These are phyloP conservation scores for Brachyistius frenatus DNA, from an alignment of 2,113 vertebrate species.

Conservation along the genomic window DNA sequence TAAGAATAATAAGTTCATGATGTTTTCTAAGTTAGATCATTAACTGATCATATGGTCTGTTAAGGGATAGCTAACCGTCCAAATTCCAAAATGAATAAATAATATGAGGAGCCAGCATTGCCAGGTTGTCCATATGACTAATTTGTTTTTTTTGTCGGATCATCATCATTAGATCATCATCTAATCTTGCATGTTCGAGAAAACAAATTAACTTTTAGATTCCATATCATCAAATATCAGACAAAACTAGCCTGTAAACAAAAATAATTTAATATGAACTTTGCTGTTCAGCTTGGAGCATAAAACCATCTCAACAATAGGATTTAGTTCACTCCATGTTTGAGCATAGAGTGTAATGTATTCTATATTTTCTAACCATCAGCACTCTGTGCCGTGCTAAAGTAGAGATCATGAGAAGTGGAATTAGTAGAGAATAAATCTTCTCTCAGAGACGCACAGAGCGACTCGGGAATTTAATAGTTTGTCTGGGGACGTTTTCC, in stretches of 20 bases:
- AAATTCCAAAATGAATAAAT: no score
- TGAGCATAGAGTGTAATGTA: slow-evolving; percentile 20
- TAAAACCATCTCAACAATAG: background rate
- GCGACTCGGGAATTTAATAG: slow-evolving; percentile 16
- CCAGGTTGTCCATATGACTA: background rate
- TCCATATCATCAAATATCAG: no score
- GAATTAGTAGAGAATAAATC: slow-evolving; percentile 35
- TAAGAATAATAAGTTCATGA: no score
- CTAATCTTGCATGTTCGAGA: no score
- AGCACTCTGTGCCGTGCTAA: slow-evolving; percentile 50
- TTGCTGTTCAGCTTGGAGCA: slow-evolving; percentile 5
- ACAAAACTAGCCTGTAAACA: no score
- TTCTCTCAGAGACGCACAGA: slow-evolving; percentile 33
- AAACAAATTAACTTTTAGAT: no score
- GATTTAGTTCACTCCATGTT: slow-evolving; percentile 4
- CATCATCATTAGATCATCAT: no score
- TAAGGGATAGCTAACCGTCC: no score
- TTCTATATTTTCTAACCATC: slow-evolving; percentile 36
- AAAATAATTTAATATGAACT: background rate
- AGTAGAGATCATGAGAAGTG: slow-evolving; percentile 57
- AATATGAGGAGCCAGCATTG: background rate
- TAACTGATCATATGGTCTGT: no score
- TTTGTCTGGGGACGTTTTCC: slow-evolving; percentile 47
- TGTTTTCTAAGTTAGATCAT: no score
- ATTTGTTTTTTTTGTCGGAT: no score